Evolutionary conservation across 2,888 invertebrate genomes (phyloP), one percentile per base, ranked within the genome.

Genomic region (Labia minor): DNA sequence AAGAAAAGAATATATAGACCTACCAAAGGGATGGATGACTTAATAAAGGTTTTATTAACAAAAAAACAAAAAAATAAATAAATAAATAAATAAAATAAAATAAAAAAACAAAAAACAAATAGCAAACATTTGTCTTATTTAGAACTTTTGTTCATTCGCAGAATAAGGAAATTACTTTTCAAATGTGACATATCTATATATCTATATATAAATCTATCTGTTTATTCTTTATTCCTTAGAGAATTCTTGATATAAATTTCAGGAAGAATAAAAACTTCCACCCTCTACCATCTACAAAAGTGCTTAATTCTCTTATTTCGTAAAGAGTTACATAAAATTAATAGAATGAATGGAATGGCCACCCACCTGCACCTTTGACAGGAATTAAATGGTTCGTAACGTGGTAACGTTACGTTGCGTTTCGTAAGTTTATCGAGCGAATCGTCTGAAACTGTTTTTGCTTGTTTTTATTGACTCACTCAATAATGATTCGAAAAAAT

Each of bases 401-500:
- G 14, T 49, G 49, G 49, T 49, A 8, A 49, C 49, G 49, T 49
- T 49, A 49, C 49, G 49, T 49, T 49, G 16, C 49, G 49, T 49
- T 49, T 49, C 49, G 49, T 49, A 49, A 49, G 16, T 49, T 49
- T 49, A 49, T 49, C 49, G 49, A 49, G 49, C 49, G 49, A 49
- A 49, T 49, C 49, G 49, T 49, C 49, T 49, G 49, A 49, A 49
- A 49, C 3, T 49, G 49, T 49, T 16, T 14, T 14, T 49, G 6
- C 49, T 3, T 26, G 14, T 49, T 49, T 49, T 49, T 49, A 49
- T 49, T n/a, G 49, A 49, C n/a, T 49, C 49, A 49, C 49, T 49
- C 14, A 49, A 26, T 26, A 26, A 49, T 49, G 49, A 16, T 8
- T 49, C 8, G 16, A 49, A 49, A 49, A 49, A 49, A 49, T 49